These are phyloP conservation scores for Speoplatyrhinus poulsoni DNA, from an alignment of 2,113 vertebrate genomes.

Conservation along the genomic window DNA sequence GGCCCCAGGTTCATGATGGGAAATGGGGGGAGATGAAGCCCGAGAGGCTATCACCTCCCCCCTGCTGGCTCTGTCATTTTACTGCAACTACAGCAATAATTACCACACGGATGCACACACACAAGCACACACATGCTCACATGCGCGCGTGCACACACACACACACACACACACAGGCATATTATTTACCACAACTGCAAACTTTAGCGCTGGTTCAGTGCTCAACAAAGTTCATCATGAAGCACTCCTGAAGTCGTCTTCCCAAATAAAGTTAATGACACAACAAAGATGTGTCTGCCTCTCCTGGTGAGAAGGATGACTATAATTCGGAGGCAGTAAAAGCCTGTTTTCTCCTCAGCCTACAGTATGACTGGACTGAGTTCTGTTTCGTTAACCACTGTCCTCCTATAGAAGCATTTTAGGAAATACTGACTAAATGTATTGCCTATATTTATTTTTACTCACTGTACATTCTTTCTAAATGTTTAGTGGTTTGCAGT, in stretches of 20 bases:
- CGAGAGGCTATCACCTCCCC: constrained; percentile 67
- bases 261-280: neutral
- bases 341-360: too few species aligned
- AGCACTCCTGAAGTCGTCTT: neutral
- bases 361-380: too few species aligned
- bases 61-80: constrained; percentile 70
- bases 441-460: too few species aligned
- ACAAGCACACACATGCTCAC: neutral
- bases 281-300: too few species aligned
- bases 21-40: constrained; percentile 62
- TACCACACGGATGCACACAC: constrained; percentile 40
- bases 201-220: constrained; percentile 50
- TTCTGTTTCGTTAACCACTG: too few species aligned
- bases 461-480: too few species aligned
- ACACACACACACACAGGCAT: neutral
- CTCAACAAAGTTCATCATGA: constrained; percentile 23
- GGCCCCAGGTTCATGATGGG: constrained; percentile 59
- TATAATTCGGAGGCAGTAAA: too few species aligned
- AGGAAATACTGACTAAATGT: too few species aligned
- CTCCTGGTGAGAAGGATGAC: too few species aligned
- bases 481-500: too few species aligned
- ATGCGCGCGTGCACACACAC: constrained; percentile 28
- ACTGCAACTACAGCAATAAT: constrained; percentile 69
- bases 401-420: too few species aligned
- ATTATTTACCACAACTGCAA: constrained; percentile 58